Evolutionary conservation across 2,888 invertebrate species (phyloP).

Genomic region (Torymus tubicola): DNA sequence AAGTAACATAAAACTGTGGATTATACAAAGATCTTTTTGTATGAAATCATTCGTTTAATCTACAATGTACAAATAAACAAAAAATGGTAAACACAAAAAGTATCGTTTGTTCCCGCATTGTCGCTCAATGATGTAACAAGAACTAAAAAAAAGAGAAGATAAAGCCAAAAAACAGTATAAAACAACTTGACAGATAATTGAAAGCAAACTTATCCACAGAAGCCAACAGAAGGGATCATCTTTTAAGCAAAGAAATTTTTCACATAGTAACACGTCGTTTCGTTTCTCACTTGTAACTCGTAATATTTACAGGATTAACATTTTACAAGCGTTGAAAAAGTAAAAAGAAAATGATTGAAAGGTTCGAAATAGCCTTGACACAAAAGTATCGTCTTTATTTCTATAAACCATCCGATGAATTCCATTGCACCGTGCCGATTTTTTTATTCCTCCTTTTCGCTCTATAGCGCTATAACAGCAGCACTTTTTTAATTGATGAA

Average conservation of each 20-base stretch:
- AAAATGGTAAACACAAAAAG: conserved; percentile 56
- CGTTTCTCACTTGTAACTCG: conserved; percentile 60
- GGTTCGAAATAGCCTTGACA: conserved; percentile 60
- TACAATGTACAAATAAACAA: conserved; percentile 58
- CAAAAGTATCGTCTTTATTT: conserved; percentile 61
- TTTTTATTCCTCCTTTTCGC: conserved; percentile 54
- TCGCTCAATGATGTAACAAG: conserved; percentile 57
- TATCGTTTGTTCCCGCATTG: conserved; percentile 54
- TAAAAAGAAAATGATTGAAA: conserved; percentile 60
- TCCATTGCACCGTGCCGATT: conserved; percentile 61
- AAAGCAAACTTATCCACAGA: conserved; percentile 55
- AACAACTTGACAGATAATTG: conserved; percentile 41
- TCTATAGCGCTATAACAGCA: conserved; percentile 58
- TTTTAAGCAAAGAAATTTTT: conserved; percentile 53
- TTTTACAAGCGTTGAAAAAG: conserved; percentile 59
- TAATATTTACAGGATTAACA: conserved; percentile 62
- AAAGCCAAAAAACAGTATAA: conserved; percentile 41
- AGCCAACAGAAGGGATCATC: conserved; percentile 51
- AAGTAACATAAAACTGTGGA: conserved; percentile 55
- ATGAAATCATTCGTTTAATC: conserved; percentile 51
- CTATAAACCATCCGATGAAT: conserved; percentile 60
- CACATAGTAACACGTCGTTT: conserved; percentile 57
- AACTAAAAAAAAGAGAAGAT: conserved; percentile 44
- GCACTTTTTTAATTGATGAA: conserved; percentile 57
- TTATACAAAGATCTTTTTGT: conserved; percentile 52